A percentile compares a stretch with the other conserved stretches of the same genome.
These are phyloP conservation scores for Oreochromis tanganicae DNA, from an alignment of 2,113 vertebrate genomes.

Conservation along the genomic window DNA sequence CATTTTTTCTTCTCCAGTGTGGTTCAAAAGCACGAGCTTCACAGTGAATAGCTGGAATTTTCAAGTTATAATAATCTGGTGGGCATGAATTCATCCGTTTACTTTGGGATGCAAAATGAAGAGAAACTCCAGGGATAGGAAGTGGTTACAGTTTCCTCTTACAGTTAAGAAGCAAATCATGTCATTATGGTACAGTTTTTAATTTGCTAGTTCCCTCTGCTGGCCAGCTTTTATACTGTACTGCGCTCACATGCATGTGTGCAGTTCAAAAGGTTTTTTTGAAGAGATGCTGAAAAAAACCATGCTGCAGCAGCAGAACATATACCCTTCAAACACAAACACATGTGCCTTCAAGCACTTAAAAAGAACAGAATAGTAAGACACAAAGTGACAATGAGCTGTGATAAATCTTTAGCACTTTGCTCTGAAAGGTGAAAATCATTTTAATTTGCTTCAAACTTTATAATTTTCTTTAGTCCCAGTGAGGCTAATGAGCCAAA, in stretches of 20 bases:
- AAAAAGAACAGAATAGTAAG: not conserved
- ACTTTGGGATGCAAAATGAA: not conserved
- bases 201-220: constrained; percentile 66
- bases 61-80: not conserved
- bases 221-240: constrained; percentile 49
- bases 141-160: constrained; percentile 45
- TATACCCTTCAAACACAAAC: not conserved
- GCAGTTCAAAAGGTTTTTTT: not conserved
- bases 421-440: not conserved
- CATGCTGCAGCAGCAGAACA: not conserved
- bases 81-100: not conserved
- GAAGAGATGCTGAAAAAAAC: not conserved
- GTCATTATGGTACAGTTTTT: constrained; percentile 14
- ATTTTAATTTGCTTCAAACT: not conserved
- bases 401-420: not conserved
- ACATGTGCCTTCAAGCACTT: not conserved
- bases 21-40: not conserved
- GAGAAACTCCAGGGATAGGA: constrained; percentile 8
- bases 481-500: not conserved
- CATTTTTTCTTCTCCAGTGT: not conserved
- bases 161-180: constrained; percentile 18
- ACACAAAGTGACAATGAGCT: not conserved
- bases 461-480: not conserved
- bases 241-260: not conserved
- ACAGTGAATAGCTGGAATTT: not conserved